phyloP scores from a whole-genome alignment of 2,797 vertebrate genomes.

The Sebastolobus alascanus region DNA sequence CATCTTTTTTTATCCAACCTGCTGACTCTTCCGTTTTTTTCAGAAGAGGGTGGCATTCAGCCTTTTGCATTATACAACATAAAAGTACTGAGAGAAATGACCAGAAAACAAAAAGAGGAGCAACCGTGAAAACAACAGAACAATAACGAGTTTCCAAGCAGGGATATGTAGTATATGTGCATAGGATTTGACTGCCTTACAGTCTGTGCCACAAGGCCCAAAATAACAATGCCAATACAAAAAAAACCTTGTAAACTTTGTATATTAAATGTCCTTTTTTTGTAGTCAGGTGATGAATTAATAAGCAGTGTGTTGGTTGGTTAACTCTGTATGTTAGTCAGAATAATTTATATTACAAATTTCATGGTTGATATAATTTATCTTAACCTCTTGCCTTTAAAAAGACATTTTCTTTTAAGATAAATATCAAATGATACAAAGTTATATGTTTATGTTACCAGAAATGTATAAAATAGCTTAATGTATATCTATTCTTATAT shows the following conservation, averaged over 20 bases:
- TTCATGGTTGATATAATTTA: slow-evolving; percentile 80
- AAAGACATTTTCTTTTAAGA: slow-evolving; percentile 75
- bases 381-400: slow-evolving; percentile 83
- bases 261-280: slow-evolving; percentile 79
- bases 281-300: slow-evolving; percentile 83
- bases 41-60: slow-evolving; percentile 57
- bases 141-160: slow-evolving; percentile 59
- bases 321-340: slow-evolving; percentile 75
- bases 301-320: slow-evolving; percentile 81
- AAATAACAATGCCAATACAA: slow-evolving; percentile 73
- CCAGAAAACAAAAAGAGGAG: slow-evolving; percentile 24
- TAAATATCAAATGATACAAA: slow-evolving; percentile 74
- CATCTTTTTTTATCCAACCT: slow-evolving; percentile 55
- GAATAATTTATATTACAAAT: slow-evolving; percentile 78
- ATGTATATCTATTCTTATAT: slow-evolving; percentile 83
- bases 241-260: slow-evolving; percentile 75
- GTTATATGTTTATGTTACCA: slow-evolving; percentile 80
- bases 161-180: slow-evolving; percentile 78
- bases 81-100: slow-evolving; percentile 30
- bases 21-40: slow-evolving; percentile 58
- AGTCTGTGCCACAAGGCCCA: slow-evolving; percentile 74
- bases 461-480: slow-evolving; percentile 80
- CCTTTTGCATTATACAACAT: slow-evolving; percentile 71
- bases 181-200: slow-evolving; percentile 80
- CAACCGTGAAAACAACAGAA: slow-evolving; percentile 55